A percentile compares a stretch with the other conserved stretches of the same genome.
phyloP scores from a whole-genome alignment of 2,797 vertebrate genomes.

The Taeniopygia guttata region DNA sequence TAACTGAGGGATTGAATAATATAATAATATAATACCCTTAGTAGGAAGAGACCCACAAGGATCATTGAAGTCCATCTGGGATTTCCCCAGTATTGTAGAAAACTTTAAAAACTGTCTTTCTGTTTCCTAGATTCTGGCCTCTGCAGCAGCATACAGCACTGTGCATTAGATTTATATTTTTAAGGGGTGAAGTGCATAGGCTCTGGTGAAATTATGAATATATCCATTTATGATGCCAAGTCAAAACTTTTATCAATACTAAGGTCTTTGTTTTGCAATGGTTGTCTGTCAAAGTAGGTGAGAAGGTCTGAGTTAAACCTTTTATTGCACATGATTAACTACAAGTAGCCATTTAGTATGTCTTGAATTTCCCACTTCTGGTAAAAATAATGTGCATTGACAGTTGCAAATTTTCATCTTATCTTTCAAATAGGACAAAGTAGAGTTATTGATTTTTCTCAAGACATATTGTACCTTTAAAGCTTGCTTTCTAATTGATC shows the following conservation, averaged over 20 bases:
- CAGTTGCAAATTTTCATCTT: not conserved
- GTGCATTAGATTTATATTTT: not conserved
- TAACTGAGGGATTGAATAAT: not conserved
- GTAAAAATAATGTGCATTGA: not conserved
- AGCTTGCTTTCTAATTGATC: constrained; percentile 16
- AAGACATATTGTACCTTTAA: not conserved
- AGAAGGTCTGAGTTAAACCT: not conserved
- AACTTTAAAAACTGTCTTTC: not conserved
- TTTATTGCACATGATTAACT: not conserved
- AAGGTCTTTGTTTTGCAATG: not conserved
- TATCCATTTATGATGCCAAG: not conserved
- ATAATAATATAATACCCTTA: not conserved
- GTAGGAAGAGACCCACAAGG: not conserved
- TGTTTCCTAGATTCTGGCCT: not conserved
- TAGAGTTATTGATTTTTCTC: constrained; percentile 16
- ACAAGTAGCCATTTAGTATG: not conserved
- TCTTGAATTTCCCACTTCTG: not conserved
- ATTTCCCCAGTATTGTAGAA: not conserved
- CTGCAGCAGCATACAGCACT: not conserved
- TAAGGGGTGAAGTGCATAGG: not conserved
- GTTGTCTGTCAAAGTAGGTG: not conserved
- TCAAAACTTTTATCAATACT: not conserved
- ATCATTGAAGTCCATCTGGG: not conserved
- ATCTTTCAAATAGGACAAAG: not conserved
- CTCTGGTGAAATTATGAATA: not conserved